Evolutionary conservation across 2,888 invertebrate species (phyloP).

Genomic region (Autographa gamma): DNA sequence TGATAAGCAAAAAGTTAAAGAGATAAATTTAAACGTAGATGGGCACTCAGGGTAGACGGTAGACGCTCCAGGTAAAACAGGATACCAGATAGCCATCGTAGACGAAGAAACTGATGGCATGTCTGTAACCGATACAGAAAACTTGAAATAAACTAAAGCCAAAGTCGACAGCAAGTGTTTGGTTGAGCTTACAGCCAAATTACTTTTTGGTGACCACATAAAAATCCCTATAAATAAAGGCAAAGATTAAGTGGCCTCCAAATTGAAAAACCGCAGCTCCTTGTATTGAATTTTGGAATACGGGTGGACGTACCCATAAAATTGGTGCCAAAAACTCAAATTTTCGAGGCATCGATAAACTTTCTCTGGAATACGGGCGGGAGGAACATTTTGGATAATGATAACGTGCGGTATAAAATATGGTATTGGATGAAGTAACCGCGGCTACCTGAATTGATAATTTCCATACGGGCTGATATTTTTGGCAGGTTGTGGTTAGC

Average conservation of each 20-base stretch:
- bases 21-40: slow-evolving; percentile 4
- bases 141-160: background rate
- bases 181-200: background rate
- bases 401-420: slow-evolving; percentile 33
- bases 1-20: slow-evolving; percentile 5
- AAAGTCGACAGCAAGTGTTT: background rate
- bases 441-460: slow-evolving; percentile 77
- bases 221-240: background rate
- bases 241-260: slow-evolving; percentile 29
- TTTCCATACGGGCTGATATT: slow-evolving; percentile 76
- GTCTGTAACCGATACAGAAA: background rate
- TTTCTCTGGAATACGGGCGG: slow-evolving; percentile 38
- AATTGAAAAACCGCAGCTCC: slow-evolving; percentile 54
- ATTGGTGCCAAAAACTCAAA: slow-evolving; percentile 11
- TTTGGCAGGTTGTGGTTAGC: slow-evolving; percentile 44
- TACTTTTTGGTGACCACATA: slow-evolving; percentile 3
- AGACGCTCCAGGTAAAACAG: slow-evolving; percentile 4
- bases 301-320: slow-evolving; percentile 42
- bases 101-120: slow-evolving; percentile 4
- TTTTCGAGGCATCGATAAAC: slow-evolving; percentile 21
- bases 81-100: slow-evolving; percentile 4
- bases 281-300: slow-evolving; percentile 52
- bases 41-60: slow-evolving; percentile 2
- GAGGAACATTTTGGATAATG: slow-evolving; percentile 28
- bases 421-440: slow-evolving; percentile 53